Evolutionary conservation across 1,140 invertebrate genomes (phyloP).

Genomic region (Monochamus saltuarius): DNA sequence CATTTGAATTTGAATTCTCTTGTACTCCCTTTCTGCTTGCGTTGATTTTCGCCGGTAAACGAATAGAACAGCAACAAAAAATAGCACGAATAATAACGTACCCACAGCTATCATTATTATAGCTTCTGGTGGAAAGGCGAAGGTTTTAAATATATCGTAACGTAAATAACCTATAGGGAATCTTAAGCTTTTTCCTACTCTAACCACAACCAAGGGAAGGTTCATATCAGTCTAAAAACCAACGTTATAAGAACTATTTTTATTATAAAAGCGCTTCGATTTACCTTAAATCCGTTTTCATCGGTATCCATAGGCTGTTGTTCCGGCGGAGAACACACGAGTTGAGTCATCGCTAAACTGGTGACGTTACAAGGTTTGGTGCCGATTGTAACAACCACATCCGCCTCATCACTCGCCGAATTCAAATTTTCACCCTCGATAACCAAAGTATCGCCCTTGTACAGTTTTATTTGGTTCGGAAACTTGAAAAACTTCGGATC

Average conservation of each 20-base stretch:
- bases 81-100: constrained; percentile 77
- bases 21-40: constrained; percentile 93
- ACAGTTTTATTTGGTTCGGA: constrained; percentile 80
- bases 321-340: constrained; percentile 88
- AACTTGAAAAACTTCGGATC: constrained; percentile 92
- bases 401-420: constrained; percentile 86
- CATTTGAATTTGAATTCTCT: constrained; percentile 98
- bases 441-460: constrained; percentile 92
- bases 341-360: constrained; percentile 81
- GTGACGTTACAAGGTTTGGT: constrained; percentile 87
- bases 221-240: constrained; percentile 61
- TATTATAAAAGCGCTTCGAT: not conserved
- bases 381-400: constrained; percentile 93
- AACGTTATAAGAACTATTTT: not conserved
- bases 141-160: constrained; percentile 84
- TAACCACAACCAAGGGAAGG: constrained; percentile 85
- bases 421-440: constrained; percentile 94
- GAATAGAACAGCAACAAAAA: constrained; percentile 83
- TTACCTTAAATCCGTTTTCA: constrained; percentile 74
- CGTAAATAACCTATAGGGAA: constrained; percentile 86
- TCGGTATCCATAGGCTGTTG: constrained; percentile 83
- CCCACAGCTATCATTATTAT: constrained; percentile 82
- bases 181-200: constrained; percentile 81
- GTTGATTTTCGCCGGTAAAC: constrained; percentile 90
- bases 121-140: constrained; percentile 83